phyloP scores from a whole-genome alignment of 2,888 invertebrate genomes.

The Crepidodera aurea region DNA sequence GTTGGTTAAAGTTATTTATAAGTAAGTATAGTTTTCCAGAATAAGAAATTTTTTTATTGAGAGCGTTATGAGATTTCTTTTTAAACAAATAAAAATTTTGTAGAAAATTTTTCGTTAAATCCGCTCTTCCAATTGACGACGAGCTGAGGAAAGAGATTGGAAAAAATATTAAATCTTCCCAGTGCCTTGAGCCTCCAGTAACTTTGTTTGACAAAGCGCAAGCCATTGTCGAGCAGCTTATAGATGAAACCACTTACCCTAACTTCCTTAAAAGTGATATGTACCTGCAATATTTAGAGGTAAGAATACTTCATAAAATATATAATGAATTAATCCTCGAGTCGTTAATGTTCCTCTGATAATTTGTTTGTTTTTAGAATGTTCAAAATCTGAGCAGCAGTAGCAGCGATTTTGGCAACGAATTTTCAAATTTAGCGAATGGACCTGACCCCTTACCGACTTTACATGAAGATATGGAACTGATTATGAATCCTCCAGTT shows the following conservation, averaged over 20 bases:
- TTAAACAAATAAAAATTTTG: too few relatives aligned
- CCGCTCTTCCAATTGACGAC: slow-evolving; percentile 76
- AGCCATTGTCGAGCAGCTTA: slow-evolving; percentile 76
- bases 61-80: too few relatives aligned
- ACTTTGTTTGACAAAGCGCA: slow-evolving; percentile 82
- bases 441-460: slow-evolving; percentile 72
- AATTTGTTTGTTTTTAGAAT: slow-evolving; percentile 49
- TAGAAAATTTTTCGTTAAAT: slow-evolving; percentile 53
- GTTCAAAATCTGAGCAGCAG: slow-evolving; percentile 57
- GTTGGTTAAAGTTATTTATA: slow-evolving; percentile 85
- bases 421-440: slow-evolving; percentile 56
- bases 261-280: slow-evolving; percentile 92
- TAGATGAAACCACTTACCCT: slow-evolving; percentile 88
- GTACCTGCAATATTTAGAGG: slow-evolving; percentile 85
- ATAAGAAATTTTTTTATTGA: too few relatives aligned
- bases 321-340: too few relatives aligned
- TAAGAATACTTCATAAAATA: too few relatives aligned
- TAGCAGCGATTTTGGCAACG: slow-evolving; percentile 58
- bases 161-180: slow-evolving; percentile 77
- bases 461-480: slow-evolving; percentile 85
- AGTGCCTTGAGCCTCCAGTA: slow-evolving; percentile 66
- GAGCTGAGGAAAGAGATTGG: slow-evolving; percentile 82
- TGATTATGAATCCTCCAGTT: slow-evolving; percentile 60
- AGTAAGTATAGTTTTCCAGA: slow-evolving; percentile 62
- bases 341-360: too few relatives aligned